Base-by-base conservation (phyloP, 2,888 invertebrate species). In the Zelleria hepariella region DNA sequence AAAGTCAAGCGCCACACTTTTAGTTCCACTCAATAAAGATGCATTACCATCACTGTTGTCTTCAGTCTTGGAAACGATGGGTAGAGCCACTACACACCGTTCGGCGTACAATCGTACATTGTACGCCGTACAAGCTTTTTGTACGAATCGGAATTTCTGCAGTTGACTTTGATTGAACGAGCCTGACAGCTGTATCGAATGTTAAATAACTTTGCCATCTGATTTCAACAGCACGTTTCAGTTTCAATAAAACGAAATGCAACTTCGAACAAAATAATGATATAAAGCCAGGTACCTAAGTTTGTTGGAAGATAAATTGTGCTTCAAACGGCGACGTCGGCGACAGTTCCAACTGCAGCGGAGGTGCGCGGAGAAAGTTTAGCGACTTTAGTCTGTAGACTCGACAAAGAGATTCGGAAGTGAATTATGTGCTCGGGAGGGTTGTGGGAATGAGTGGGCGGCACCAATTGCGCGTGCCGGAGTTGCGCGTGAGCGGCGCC, bases 391-490 rank as follows among this genome's bases (percentile, higher is more conserved):
- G 18, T 2, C 18, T n/a, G n/a, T 2, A 20, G 49, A 7, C 20
- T 49, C 49, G 21, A 21, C 21, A 21, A 20, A 20, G 49, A 10
- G 52, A 21, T 53, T 24, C 15, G 53, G 27, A 24, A 32, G 21
- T 55, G 55, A 55, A 51, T 51, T 51, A 51, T 32, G 55, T 55
- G 55, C 10, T 20, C 10, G 55, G 8, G 55, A 21, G 15, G 27
- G 8, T 26, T 91, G 66, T 71, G 67, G 71, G 66, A 68, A 91
- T 90, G 90, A 90, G 90, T 78, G 86, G 80, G 32, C 75, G 75
- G 27, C 84, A 89, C 72, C 89, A 90, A 73, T 86, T 93, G 67
- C 91, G 92, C 67, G 92, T 93, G 65, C 93, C 93, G 68, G 93
- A 93, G 89, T 77, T 93, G 75, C 90, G 93, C 79, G 90, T 92